Conservation (phyloP, 1,140 invertebrate species). For the Euwallacea similis region DNA sequence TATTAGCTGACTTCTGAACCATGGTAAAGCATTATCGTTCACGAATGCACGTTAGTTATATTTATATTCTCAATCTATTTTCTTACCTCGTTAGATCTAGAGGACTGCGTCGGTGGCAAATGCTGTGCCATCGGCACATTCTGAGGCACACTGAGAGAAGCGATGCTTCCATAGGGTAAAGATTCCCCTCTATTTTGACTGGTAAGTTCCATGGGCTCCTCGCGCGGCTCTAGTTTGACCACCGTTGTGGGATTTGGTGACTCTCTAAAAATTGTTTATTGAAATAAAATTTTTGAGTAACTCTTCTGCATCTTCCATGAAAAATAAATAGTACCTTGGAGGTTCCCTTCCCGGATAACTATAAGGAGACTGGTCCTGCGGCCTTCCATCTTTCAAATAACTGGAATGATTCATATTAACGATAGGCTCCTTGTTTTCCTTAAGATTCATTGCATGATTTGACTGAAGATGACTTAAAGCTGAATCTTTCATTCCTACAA, state of each 20-base stretch:
- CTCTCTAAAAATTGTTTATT: background rate
- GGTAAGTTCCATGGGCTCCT: slow-evolving; percentile 61
- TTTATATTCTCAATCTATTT: background rate
- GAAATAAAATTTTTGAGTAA: background rate
- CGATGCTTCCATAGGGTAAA: slow-evolving; percentile 51
- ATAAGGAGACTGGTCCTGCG: slow-evolving; percentile 38
- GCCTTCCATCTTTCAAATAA: slow-evolving; percentile 41
- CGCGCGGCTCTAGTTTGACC: slow-evolving; percentile 62
- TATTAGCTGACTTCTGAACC: no score
- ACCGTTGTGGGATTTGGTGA: slow-evolving; percentile 39
- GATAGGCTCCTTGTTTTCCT: slow-evolving; percentile 44
- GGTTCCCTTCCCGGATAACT: slow-evolving; percentile 34
- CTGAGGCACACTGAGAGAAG: slow-evolving; percentile 55
- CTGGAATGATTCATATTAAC: slow-evolving; percentile 46
- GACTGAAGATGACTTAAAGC: slow-evolving; percentile 42
- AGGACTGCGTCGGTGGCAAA: slow-evolving; percentile 47
- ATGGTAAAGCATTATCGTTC: no score
- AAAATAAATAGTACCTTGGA: slow-evolving; percentile 13
- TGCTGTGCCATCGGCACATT: slow-evolving; percentile 48
- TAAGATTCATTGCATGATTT: slow-evolving; percentile 44
- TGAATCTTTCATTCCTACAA: slow-evolving; percentile 42
- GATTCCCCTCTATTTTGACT: slow-evolving; percentile 49
- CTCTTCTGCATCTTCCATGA: background rate
- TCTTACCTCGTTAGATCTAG: slow-evolving; percentile 40
- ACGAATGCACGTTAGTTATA: no score